These are phyloP conservation scores for Pteromalus puparum DNA, from an alignment of 1,140 invertebrate species.

Conservation along the genomic window DNA sequence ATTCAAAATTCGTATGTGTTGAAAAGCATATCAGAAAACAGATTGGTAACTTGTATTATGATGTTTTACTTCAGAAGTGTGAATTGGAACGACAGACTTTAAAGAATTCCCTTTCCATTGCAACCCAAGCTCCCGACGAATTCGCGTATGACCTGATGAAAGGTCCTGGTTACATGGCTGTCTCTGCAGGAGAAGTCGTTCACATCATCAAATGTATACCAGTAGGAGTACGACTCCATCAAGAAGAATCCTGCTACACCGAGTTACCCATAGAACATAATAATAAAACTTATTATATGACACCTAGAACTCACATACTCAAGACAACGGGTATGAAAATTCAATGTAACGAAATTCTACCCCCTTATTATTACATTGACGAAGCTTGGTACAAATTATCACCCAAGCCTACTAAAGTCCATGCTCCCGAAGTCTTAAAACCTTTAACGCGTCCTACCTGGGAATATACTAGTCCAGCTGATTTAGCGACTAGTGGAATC, in stretches of 20 bases:
- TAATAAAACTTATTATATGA: background rate
- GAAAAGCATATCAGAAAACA: slow-evolving; percentile 43
- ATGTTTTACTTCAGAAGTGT: no score
- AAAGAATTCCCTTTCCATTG: slow-evolving; percentile 48
- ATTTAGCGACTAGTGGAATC: slow-evolving; percentile 53
- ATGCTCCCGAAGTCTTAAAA: background rate
- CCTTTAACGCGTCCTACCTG: slow-evolving; percentile 48
- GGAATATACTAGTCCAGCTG: slow-evolving; percentile 51
- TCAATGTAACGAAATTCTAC: background rate
- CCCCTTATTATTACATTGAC: background rate
- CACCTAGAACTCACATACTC: background rate
- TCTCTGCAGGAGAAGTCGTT: slow-evolving; percentile 37
- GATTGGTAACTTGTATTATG: slow-evolving; percentile 42
- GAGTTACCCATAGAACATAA: background rate
- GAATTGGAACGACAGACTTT: no score
- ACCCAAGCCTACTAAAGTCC: background rate
- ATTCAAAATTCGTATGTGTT: slow-evolving; percentile 52
- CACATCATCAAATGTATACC: slow-evolving; percentile 50
- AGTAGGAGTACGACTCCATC: background rate
- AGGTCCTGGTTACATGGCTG: slow-evolving; percentile 53
- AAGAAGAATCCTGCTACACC: background rate
- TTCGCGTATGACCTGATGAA: slow-evolving; percentile 53
- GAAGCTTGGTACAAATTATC: background rate
- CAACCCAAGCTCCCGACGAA: slow-evolving; percentile 31
- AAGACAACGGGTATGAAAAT: background rate